Percentiles rank a stretch among this genome's conserved stretches.
Evolutionary conservation across 2,113 vertebrate species (phyloP).

Genomic region (Cathartes aura): DNA sequence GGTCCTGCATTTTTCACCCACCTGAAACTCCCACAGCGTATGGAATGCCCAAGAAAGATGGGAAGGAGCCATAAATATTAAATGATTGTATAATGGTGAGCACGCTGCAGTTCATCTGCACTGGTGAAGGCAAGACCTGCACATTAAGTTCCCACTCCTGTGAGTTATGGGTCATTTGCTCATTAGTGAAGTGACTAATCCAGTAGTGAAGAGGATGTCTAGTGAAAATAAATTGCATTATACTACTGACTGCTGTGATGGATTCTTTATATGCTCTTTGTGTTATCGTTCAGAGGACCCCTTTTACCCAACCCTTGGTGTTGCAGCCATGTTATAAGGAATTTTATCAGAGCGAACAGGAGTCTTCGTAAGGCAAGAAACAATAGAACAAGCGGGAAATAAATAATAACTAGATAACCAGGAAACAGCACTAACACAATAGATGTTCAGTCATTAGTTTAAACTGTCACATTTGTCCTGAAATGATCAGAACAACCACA

Average conservation of each 20-base stretch:
- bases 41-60: not conserved
- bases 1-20: not conserved
- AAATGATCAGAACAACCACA: slow-evolving; percentile 34
- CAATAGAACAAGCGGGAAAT: slow-evolving; percentile 39
- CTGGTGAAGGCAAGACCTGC: not conserved
- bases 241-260: slow-evolving; percentile 31
- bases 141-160: slow-evolving; percentile 7
- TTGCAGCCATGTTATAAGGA: slow-evolving; percentile 24
- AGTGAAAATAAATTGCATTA: slow-evolving; percentile 41
- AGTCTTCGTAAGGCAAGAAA: slow-evolving; percentile 52
- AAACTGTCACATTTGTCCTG: not conserved
- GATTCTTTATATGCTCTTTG: slow-evolving; percentile 39
- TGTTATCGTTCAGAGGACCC: not conserved
- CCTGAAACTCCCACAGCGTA: not conserved
- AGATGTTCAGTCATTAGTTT: not conserved
- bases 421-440: slow-evolving; percentile 11
- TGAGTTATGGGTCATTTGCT: slow-evolving; percentile 40
- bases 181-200: slow-evolving; percentile 16
- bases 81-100: not conserved
- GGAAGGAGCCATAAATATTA: not conserved
- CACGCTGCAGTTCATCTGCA: not conserved
- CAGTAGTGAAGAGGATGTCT: slow-evolving; percentile 13
- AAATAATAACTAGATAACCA: slow-evolving; percentile 53
- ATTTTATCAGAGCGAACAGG: slow-evolving; percentile 43
- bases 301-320: slow-evolving; percentile 1